phyloP scores from a whole-genome alignment of 2,113 vertebrate genomes.

The Salvator merianae region DNA sequence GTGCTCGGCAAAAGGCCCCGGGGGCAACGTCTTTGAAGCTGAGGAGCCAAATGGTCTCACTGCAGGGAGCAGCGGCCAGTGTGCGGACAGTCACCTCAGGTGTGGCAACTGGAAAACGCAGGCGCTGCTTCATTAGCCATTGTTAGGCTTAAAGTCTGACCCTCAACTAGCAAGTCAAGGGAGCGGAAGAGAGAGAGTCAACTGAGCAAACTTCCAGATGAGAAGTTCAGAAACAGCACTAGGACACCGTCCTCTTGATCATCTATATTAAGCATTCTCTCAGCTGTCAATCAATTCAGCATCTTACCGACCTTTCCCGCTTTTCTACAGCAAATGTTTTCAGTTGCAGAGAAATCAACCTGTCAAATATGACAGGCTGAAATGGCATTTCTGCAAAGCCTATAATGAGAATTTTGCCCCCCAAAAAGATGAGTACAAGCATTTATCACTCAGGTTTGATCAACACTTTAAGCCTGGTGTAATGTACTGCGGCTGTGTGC shows the following conservation, averaged over 20 bases:
- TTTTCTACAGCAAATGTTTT: neutral
- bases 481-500: neutral
- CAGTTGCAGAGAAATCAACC: neutral
- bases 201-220: too few species aligned
- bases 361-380: constrained; percentile 6
- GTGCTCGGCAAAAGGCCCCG: too few species aligned
- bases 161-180: neutral
- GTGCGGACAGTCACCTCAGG: too few species aligned
- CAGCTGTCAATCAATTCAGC: neutral
- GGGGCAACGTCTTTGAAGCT: too few species aligned
- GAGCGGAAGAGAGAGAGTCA: neutral
- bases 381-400: neutral
- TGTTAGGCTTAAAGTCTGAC: neutral
- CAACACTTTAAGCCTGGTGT: neutral
- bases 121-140: neutral
- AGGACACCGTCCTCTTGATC: too few species aligned
- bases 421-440: neutral
- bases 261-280: neutral
- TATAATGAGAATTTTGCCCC: neutral
- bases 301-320: too few species aligned
- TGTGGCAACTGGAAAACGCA: too few species aligned
- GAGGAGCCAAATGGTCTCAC: too few species aligned
- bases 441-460: neutral
- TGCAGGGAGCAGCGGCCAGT: too few species aligned
- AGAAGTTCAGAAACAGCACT: too few species aligned